Percentiles rank a stretch among this genome's conserved stretches.
Evolutionary conservation across 2,888 invertebrate species (phyloP).

Genomic region (Drosophila emarginata): DNA sequence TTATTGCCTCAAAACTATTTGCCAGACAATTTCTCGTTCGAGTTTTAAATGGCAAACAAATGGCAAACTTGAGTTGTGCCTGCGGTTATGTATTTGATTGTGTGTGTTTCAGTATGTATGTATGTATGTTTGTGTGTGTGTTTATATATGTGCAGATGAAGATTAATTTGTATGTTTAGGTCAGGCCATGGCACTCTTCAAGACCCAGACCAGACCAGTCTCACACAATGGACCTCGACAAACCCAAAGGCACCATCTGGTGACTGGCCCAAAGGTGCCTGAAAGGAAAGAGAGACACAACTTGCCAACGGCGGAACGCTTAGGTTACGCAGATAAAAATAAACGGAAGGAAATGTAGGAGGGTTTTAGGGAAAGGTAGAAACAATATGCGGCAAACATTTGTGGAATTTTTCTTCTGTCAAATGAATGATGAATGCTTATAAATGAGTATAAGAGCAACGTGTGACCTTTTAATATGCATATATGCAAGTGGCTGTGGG

Average conservation of each 20-base stretch:
- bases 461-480: constrained; percentile 63
- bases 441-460: constrained; percentile 61
- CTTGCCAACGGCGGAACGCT: not conserved
- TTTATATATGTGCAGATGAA: constrained; percentile 48
- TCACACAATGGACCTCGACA: constrained; percentile 28
- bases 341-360: not conserved
- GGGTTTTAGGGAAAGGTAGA: not conserved
- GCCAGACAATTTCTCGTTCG: constrained; percentile 19
- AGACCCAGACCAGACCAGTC: constrained; percentile 24
- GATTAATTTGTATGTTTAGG: constrained; percentile 68
- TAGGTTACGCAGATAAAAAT: not conserved
- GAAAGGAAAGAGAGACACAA: not conserved
- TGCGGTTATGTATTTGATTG: constrained; percentile 40
- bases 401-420: constrained; percentile 54
- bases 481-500: constrained; percentile 29
- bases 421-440: constrained; percentile 73
- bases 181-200: constrained; percentile 31
- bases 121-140: constrained; percentile 30
- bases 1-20: constrained; percentile 40
- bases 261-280: not conserved
- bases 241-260: not conserved
- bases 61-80: constrained; percentile 58
- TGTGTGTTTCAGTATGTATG: constrained; percentile 33
- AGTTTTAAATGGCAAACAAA: constrained; percentile 58
- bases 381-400: constrained; percentile 58